These are phyloP conservation scores for Stichopus horrens DNA, from an alignment of 53 echinoderm and acorn worm species.

Conservation along the genomic window DNA sequence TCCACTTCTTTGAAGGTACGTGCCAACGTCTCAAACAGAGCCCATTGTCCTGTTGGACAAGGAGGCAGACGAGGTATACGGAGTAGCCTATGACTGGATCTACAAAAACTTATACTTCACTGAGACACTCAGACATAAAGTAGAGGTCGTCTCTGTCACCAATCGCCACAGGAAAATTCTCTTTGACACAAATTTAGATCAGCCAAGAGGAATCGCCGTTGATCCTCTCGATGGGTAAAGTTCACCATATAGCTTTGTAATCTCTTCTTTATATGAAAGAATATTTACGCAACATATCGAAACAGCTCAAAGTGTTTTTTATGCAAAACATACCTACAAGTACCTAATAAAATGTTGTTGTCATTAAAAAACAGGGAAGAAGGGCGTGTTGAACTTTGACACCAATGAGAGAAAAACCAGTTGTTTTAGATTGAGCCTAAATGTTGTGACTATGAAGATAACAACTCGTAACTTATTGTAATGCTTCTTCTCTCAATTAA, in stretches of 20 bases:
- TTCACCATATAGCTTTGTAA: not conserved
- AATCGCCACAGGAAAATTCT: not conserved
- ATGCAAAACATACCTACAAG: too few species aligned
- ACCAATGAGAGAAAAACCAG: too few species aligned
- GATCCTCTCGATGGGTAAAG: slow-evolving; percentile 27
- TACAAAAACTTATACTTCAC: slow-evolving; percentile 42
- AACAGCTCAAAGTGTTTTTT: too few species aligned
- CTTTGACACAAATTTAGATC: not conserved
- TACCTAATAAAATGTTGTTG: too few species aligned
- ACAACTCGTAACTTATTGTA: too few species aligned
- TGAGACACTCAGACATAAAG: not conserved
- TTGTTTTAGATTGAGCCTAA: too few species aligned
- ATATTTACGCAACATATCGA: too few species aligned
- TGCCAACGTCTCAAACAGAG: not conserved
- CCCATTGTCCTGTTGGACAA: not conserved
- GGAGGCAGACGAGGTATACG: slow-evolving; percentile 19
- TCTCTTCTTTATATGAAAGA: not conserved
- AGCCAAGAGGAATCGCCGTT: slow-evolving; percentile 35
- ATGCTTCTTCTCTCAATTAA: too few species aligned
- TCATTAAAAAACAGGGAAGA: too few species aligned
- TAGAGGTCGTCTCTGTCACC: slow-evolving; percentile 7
- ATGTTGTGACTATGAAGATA: too few species aligned
- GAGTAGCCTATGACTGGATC: slow-evolving; percentile 41
- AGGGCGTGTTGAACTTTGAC: too few species aligned
- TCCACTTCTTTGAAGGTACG: not conserved